A percentile compares a stretch with the other conserved stretches of the same genome.
These are phyloP conservation scores for Sycophaga agraensis DNA, from an alignment of 1,140 invertebrate species.

Conservation along the genomic window DNA sequence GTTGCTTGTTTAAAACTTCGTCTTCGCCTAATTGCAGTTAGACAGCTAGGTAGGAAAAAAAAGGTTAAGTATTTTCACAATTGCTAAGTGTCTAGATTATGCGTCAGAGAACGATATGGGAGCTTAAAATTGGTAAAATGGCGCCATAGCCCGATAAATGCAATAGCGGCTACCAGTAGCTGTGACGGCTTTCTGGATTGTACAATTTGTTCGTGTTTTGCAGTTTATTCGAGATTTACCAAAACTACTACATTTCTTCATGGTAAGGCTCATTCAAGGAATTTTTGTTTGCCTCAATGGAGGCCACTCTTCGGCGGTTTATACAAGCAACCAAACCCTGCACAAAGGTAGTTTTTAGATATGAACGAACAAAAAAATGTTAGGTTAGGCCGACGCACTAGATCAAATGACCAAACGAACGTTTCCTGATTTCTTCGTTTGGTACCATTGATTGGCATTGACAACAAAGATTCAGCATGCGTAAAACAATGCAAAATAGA, in stretches of 20 bases:
- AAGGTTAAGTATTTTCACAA: background rate
- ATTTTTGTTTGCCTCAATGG: too few relatives aligned
- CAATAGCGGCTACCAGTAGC: conserved; percentile 15
- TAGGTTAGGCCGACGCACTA: conserved; percentile 1
- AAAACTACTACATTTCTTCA: conserved; percentile 1
- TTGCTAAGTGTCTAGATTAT: background rate
- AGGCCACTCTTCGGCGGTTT: too few relatives aligned
- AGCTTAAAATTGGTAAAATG: conserved; percentile 57
- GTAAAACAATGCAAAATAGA: too few relatives aligned
- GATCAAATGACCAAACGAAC: too few relatives aligned
- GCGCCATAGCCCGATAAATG: conserved; percentile 40
- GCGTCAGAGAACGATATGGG: background rate
- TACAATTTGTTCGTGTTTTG: background rate
- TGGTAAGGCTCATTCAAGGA: background rate
- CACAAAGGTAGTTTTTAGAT: background rate
- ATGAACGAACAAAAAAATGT: background rate
- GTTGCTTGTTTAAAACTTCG: too few relatives aligned
- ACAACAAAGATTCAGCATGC: too few relatives aligned
- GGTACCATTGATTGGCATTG: too few relatives aligned
- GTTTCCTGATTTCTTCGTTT: background rate
- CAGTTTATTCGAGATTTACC: background rate
- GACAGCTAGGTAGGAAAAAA: too few relatives aligned
- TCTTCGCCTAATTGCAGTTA: too few relatives aligned
- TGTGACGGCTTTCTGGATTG: background rate
- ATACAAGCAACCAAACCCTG: background rate